Evolutionary conservation across 1,140 invertebrate species (phyloP), one percentile per base, ranked within the genome.

Genomic region (Drosophila elegans): DNA sequence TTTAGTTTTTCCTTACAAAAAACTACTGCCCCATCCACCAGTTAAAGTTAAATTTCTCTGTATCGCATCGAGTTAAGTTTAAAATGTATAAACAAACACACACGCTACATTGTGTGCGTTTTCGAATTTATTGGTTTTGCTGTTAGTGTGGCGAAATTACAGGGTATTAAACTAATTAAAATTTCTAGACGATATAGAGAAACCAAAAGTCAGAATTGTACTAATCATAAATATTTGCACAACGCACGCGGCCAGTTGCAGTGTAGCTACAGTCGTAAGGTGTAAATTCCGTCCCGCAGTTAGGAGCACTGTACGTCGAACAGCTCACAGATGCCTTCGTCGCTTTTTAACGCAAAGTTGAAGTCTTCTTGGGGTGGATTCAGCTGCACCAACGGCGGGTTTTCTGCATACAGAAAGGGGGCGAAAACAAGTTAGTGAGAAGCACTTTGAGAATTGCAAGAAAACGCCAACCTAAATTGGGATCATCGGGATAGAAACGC

Each of bases 311-410:
- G 80, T 74, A 92, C 80, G 66, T 92, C 91, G 64, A 92, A 92
- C 21, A 92, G 74, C 52, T 92, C 91, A 67, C 91, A 92, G 61
- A 92, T 81, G 25, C 91, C 91, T 62, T 92, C 91, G 62, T 92
- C 90, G 59, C 59, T 75, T 72, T 85, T 91, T 38, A 92, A 60
- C 29, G 78, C 89, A 53, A 90, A 92, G 53, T 86, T 89, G 27
- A 91, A 92, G 75, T 92, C 91, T 54, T 84, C 77, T 62, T 85
- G 85, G 25, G 91, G 91, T 29, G 91, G 91, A 73, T 92, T 92
- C 1, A 92, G 44, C 46, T 90, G 91, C 13, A 92, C 72, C 10
- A 92, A 66, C 3, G 91, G 91, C 3, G 91, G 78, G 66, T 92
- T 92, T 81, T 90, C 91, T 92, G 41, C 13, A 79, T 78, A 86